These are phyloP conservation scores for Darevskia mixta DNA, from an alignment of 2,797 vertebrate species.

Conservation along the genomic window DNA sequence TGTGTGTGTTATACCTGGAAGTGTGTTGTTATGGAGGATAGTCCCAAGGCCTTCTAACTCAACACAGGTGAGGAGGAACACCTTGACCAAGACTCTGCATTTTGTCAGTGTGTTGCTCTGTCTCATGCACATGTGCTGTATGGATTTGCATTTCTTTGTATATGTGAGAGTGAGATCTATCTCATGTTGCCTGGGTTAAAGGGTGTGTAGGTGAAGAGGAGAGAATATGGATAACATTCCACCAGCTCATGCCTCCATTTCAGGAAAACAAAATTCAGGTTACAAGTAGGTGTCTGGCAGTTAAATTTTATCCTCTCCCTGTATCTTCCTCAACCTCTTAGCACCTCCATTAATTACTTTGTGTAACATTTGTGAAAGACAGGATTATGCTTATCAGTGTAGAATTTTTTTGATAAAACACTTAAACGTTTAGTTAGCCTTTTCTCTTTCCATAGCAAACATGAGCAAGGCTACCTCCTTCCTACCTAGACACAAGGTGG, in stretches of 20 bases:
- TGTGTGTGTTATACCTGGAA: conserved; percentile 92
- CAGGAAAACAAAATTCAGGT: background rate
- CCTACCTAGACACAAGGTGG: background rate
- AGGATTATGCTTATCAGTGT: background rate
- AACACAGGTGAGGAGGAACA: conserved; percentile 83
- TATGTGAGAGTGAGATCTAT: background rate
- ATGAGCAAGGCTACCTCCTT: background rate
- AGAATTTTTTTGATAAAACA: background rate
- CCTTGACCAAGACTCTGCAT: background rate
- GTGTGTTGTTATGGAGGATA: conserved; percentile 94
- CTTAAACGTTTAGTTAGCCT: too few species aligned
- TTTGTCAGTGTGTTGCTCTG: background rate
- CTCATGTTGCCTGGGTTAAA: background rate
- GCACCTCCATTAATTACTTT: background rate
- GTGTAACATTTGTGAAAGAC: background rate
- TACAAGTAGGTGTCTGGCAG: background rate
- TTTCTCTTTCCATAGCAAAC: background rate
- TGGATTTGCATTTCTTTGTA: background rate
- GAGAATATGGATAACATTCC: background rate
- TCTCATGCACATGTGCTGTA: background rate
- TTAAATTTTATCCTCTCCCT: background rate
- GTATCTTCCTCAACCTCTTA: too few species aligned
- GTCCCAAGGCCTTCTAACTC: conserved; percentile 93
- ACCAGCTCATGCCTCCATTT: background rate
- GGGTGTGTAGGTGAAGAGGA: background rate